These are phyloP conservation scores for Agapostemon virescens DNA, from an alignment of 2,888 invertebrate genomes.

Conservation along the genomic window DNA sequence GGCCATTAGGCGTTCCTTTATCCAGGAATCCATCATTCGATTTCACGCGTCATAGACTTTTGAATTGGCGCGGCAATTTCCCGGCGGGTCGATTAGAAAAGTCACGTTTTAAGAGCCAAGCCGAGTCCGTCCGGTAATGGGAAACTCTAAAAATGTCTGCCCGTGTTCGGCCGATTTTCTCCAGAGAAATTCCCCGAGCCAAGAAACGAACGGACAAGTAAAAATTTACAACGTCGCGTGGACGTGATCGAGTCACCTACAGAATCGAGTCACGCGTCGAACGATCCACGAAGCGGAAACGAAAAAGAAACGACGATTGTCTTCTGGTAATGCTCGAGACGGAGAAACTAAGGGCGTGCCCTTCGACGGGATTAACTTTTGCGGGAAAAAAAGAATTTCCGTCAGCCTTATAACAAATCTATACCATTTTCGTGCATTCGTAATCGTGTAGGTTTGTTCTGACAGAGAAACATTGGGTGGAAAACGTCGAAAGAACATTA, in stretches of 20 bases:
- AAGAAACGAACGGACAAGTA: constrained; percentile 41
- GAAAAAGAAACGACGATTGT: constrained; percentile 2
- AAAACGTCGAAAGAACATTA: no score
- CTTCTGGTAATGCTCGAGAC: background rate
- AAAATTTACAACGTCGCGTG: constrained; percentile 47
- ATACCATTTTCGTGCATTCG: background rate
- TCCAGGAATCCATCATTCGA: constrained; percentile 5
- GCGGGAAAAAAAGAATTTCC: background rate
- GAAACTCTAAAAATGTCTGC: constrained; percentile 17
- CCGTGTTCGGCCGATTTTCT: constrained; percentile 10
- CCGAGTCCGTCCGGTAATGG: background rate
- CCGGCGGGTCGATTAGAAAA: background rate
- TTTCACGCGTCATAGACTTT: constrained; percentile 11
- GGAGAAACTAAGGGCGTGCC: background rate
- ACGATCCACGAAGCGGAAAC: background rate
- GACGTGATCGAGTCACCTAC: constrained; percentile 45
- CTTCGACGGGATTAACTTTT: background rate
- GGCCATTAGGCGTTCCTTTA: background rate
- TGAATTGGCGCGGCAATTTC: background rate
- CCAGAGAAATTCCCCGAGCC: background rate
- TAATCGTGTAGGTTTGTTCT: no score
- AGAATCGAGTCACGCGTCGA: background rate
- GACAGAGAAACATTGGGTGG: no score
- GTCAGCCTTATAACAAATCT: background rate
- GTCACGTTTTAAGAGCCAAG: background rate